Base-by-base conservation (phyloP, 2,888 invertebrate genomes). In the Hydraecia micacea region DNA sequence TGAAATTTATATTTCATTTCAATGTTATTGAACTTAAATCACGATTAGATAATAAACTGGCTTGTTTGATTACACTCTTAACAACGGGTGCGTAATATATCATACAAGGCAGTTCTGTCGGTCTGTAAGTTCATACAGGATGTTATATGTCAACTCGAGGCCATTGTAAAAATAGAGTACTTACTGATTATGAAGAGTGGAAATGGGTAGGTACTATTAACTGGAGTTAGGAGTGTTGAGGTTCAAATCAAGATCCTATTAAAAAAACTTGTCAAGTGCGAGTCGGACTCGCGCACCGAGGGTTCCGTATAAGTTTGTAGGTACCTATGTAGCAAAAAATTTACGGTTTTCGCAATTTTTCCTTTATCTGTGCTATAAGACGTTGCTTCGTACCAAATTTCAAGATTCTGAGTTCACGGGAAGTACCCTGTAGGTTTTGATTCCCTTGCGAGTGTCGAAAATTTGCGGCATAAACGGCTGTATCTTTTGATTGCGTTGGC, bases 81-180 rank as follows among this genome's bases (percentile, higher is more conserved):
- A 42, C 11, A 62, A 68, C 46, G n/a, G 32, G 15, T 46, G 39
- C n/a, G 52, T 72, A 58, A 42, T 65, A 42, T 65, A 85, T 73
- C n/a, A 39, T 58, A 32, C 49, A 52, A 58, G 58, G 7, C 58
- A 36, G 46, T 65, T 32, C 18, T 28, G 49, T 75, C 46, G 25
- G 46, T 69, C 36, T 42, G 32, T 52, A 15, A 62, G 42, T 42
- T 82, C 28, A 55, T 66, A 73, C 49, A 60, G 52, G n/a, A 39
- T 81, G 13, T 36, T 72, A 49, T 71, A 82, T 85, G 39, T 36
- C n/a, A 65, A 85, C n/a, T 71, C 71, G 55, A 75, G 11, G 39
- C 13, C n/a, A 76, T 55, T 60, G 32, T 49, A 49, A 15, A 36
- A 67, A 32, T 82, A 65, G 52, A 58, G 32, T 32, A 49, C n/a